Conservation (phyloP, 1,140 invertebrate genomes). For the Sesamia nonagrioides region DNA sequence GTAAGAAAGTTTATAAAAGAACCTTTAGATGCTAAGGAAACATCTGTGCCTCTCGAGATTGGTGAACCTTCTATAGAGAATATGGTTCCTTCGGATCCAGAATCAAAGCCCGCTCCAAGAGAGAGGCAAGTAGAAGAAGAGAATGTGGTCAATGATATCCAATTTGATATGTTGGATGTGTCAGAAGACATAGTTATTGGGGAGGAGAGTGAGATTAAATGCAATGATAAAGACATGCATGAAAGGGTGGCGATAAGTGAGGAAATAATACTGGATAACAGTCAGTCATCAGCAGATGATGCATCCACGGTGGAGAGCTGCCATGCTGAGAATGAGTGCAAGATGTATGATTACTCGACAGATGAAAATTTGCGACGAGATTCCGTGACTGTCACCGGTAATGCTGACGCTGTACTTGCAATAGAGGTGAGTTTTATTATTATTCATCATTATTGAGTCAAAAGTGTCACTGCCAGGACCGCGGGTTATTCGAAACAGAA, state of each 20-base stretch:
- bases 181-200: constrained; percentile 83
- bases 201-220: constrained; percentile 73
- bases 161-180: constrained; percentile 82
- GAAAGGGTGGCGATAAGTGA: constrained; percentile 67
- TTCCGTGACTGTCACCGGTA: constrained; percentile 70
- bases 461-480: no score
- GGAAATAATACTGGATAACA: constrained; percentile 81
- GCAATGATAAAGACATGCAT: constrained; percentile 61
- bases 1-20: constrained; percentile 63
- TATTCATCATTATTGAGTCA: not conserved
- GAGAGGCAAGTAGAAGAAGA: constrained; percentile 57
- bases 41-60: not conserved
- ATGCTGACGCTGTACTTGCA: constrained; percentile 80
- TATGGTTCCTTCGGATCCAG: not conserved
- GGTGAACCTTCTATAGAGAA: not conserved
- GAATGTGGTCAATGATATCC: constrained; percentile 68
- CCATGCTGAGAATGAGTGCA: constrained; percentile 68
- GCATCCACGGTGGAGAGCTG: constrained; percentile 28
- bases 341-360: constrained; percentile 79
- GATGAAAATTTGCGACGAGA: constrained; percentile 77
- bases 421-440: constrained; percentile 76
- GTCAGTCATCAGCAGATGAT: constrained; percentile 76
- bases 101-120: not conserved
- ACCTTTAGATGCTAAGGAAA: not conserved
- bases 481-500: no score